These are phyloP conservation scores for Mimas tiliae DNA, from an alignment of 2,888 invertebrate species.

Conservation along the genomic window DNA sequence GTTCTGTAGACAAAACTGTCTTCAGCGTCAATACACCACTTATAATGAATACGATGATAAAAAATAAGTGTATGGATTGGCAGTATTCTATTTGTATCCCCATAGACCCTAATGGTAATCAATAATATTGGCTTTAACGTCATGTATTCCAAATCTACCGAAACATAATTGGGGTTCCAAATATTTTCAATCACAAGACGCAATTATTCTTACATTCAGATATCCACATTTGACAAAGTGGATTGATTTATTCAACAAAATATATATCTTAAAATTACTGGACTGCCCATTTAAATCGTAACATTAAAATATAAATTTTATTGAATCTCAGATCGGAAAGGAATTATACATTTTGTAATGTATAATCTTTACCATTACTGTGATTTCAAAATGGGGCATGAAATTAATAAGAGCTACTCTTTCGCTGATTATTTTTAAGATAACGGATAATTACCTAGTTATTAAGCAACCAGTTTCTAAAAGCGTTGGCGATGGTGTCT, in stretches of 20 bases:
- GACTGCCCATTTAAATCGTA: slow-evolving; percentile 6
- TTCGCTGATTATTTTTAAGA: slow-evolving; percentile 19
- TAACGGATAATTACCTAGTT: slow-evolving; percentile 9
- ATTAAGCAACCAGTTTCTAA: slow-evolving; percentile 30
- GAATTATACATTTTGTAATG: slow-evolving; percentile 20
- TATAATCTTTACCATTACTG: slow-evolving; percentile 11
- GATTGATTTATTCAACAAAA: slow-evolving; percentile 23
- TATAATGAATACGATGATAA: too few species aligned
- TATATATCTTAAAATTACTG: slow-evolving; percentile 14
- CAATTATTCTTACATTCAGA: slow-evolving; percentile 10
- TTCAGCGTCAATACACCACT: too few species aligned
- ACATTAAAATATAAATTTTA: slow-evolving; percentile 25
- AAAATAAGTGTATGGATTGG: too few species aligned
- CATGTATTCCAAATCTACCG: neutral
- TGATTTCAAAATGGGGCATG: slow-evolving; percentile 20
- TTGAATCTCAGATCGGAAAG: slow-evolving; percentile 13
- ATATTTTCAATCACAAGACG: slow-evolving; percentile 6
- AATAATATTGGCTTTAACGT: too few species aligned
- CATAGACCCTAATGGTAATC: too few species aligned
- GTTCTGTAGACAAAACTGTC: too few species aligned
- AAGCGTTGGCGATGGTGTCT: slow-evolving; percentile 26
- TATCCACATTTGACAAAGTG: slow-evolving; percentile 28
- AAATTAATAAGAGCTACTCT: slow-evolving; percentile 23
- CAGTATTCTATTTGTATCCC: too few species aligned
- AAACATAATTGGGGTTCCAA: slow-evolving; percentile 17